These are phyloP conservation scores for Cynopterus sphinx DNA, from an alignment of 2,797 vertebrate genomes.

Conservation along the genomic window DNA sequence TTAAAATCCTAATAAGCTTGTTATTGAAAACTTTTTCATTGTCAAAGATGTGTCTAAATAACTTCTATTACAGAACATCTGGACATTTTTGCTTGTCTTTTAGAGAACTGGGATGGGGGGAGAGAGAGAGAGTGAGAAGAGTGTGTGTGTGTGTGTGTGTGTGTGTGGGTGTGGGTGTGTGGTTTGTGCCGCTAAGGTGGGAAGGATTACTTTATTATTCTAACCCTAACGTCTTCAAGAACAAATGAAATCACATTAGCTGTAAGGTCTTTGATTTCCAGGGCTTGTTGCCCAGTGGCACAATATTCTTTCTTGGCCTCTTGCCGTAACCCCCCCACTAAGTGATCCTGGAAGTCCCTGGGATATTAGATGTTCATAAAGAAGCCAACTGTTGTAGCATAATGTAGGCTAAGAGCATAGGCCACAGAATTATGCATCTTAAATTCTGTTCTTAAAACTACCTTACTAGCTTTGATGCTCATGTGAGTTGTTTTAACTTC, in stretches of 20 bases:
- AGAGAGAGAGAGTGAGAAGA: rapidly evolving
- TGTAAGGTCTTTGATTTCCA: not conserved
- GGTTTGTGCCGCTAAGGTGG: not conserved
- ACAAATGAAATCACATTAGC: not conserved
- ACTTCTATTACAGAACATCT: not conserved
- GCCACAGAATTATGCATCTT: not conserved
- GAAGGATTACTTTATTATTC: not conserved
- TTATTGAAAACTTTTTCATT: not conserved
- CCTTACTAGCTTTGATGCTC: not conserved
- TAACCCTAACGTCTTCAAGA: not conserved
- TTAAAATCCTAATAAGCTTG: not conserved
- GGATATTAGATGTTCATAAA: not conserved
- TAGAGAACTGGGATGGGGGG: not conserved
- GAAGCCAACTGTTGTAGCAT: not conserved
- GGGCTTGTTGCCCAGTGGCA: not conserved
- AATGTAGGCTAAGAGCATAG: not conserved
- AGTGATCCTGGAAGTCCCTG: not conserved
- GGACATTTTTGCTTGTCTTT: not conserved
- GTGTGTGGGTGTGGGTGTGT: too few species aligned
- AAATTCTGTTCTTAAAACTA: not conserved
- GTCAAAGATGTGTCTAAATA: not conserved
- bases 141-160: not conserved
- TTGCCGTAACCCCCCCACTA: not conserved
- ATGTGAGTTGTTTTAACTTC: not conserved
- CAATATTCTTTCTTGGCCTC: not conserved